Evolutionary conservation across 2,113 vertebrate genomes (phyloP).

Genomic region (Megalops atlanticus): DNA sequence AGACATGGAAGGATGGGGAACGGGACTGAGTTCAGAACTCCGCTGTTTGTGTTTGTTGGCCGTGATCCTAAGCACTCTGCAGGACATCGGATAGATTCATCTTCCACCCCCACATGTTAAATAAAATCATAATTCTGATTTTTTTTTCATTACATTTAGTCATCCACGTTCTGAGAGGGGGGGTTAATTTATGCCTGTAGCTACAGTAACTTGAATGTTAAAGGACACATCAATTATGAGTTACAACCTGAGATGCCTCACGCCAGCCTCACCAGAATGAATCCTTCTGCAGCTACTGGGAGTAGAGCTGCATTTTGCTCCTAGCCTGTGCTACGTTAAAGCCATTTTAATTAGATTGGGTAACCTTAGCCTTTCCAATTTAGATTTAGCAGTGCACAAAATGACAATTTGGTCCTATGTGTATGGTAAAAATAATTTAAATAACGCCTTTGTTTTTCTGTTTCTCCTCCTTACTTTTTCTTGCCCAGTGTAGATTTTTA

Average conservation of each 20-base stretch:
- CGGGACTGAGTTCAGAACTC: too few relatives aligned
- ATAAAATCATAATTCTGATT: too few relatives aligned
- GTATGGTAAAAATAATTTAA: slow-evolving; percentile 18
- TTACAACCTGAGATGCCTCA: background rate
- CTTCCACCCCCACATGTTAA: too few relatives aligned
- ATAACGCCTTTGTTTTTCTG: background rate
- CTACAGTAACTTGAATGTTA: too few relatives aligned
- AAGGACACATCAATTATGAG: background rate
- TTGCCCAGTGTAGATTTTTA: background rate
- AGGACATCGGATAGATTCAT: too few relatives aligned
- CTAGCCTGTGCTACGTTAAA: slow-evolving; percentile 4
- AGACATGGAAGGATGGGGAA: too few relatives aligned
- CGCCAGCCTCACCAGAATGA: background rate
- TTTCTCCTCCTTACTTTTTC: background rate
- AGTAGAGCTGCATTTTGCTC: slow-evolving; percentile 6
- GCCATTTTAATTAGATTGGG: slow-evolving; percentile 26
- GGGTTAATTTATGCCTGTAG: too few relatives aligned
- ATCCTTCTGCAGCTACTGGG: background rate
- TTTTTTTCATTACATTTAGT: too few relatives aligned
- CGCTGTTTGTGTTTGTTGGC: too few relatives aligned
- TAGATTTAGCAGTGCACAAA: slow-evolving; percentile 16
- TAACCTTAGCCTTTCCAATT: slow-evolving; percentile 19
- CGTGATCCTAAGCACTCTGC: too few relatives aligned
- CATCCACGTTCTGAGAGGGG: too few relatives aligned
- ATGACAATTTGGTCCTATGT: slow-evolving; percentile 1